Percentiles rank a stretch among this genome's conserved stretches.
Evolutionary conservation across 1,140 invertebrate species (phyloP).

Genomic region (Paraescarpia echinospica): DNA sequence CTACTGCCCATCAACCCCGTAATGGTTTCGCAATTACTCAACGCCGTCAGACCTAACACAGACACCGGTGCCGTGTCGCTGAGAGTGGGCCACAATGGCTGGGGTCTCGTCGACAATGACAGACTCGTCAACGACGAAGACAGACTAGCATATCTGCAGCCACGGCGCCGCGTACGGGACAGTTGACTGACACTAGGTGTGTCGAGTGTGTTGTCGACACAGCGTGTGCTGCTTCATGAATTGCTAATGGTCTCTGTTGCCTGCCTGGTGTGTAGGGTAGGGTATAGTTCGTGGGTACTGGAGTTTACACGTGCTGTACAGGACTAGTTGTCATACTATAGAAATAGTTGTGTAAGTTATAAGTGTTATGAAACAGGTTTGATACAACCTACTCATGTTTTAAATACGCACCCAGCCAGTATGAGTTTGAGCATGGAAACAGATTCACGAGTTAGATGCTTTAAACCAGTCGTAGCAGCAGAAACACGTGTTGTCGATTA

Average conservation of each 20-base stretch:
- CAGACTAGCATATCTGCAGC: neutral
- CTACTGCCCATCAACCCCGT: neutral
- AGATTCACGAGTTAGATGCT: too few relatives aligned
- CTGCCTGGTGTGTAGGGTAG: neutral
- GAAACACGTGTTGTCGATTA: too few relatives aligned
- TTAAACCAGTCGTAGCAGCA: too few relatives aligned
- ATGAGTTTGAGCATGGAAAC: too few relatives aligned
- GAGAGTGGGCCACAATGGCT: neutral
- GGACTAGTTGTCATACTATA: too few relatives aligned
- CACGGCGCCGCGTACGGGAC: neutral
- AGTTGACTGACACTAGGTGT: neutral
- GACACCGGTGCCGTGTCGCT: neutral
- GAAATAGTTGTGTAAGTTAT: too few relatives aligned
- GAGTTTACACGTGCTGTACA: neutral
- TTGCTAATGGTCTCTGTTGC: neutral
- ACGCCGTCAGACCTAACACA: neutral
- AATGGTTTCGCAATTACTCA: neutral
- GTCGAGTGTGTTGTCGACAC: neutral
- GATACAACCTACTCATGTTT: too few relatives aligned
- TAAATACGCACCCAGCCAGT: too few relatives aligned
- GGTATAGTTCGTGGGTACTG: neutral
- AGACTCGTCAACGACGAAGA: neutral
- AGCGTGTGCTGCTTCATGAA: neutral
- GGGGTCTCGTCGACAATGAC: neutral
- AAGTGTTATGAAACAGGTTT: too few relatives aligned